Evolutionary conservation across 2,113 vertebrate genomes (phyloP), one percentile per base, ranked within the genome.

Genomic region (Sisor rabdophorus): DNA sequence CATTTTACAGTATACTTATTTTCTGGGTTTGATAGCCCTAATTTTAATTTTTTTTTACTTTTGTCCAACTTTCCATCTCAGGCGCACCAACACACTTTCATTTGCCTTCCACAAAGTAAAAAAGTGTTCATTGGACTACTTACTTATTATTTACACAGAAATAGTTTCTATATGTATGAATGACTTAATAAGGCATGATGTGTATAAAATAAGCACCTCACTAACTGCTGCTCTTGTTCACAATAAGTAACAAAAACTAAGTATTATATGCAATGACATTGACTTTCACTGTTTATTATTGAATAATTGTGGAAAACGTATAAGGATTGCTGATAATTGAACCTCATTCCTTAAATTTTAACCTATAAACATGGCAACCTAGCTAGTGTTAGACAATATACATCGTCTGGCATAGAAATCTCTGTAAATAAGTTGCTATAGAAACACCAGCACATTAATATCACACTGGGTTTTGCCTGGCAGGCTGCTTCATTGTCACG

Each of bases 141-240:
- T 36, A 36, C 32, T 4, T 32, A 22, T 64, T 11, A 44, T 20
- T 17, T 61, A 36, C 15, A 13, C 32, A 64, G 2, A n/a, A 26
- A 28, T 61, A 26, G 24, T 24, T 44, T 61, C 6, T 16, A 48
- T 40, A 61, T 63, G 47, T 47, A 30, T 47, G 7, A 28, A 17
- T 4, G 36, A 36, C 19, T 30, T 73, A 17, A n/a, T 13, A 26
- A 36, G 17, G 58, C 24, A 26, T 61, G 17, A 48, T 36, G 5
- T 52, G 47, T 60, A 56, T 52, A 59, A 75, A 53, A 13, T n/a
- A 1, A 71, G 53, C 22, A 56, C 50, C 52, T 71, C 11, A n/a
- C 7, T 69, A 19, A 2, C 24, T 36, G 32, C 60, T 36, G 60
- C 36, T 5, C 12, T 65, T 47, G 12, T 65, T n/a, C 36, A 16